phyloP scores from a whole-genome alignment of 2,797 vertebrate genomes.

The Uromys caudimaculatus region DNA sequence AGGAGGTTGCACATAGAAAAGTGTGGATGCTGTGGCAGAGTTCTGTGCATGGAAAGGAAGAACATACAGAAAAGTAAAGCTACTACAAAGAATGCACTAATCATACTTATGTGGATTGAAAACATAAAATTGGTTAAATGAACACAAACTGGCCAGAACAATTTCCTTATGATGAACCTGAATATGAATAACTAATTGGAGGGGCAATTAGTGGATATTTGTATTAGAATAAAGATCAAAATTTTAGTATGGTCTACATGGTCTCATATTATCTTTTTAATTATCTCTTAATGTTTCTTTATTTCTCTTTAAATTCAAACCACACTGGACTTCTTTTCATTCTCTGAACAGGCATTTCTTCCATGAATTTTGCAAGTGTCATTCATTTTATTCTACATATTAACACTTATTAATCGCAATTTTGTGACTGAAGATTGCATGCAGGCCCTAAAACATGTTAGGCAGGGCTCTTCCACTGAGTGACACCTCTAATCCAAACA shows the following conservation, averaged over 20 bases:
- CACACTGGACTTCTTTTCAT: background rate
- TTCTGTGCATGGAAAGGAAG: background rate
- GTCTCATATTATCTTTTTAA: background rate
- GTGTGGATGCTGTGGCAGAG: background rate
- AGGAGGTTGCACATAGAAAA: too few relatives aligned
- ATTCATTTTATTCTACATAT: background rate
- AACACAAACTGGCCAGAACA: background rate
- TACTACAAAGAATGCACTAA: background rate
- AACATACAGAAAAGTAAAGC: background rate
- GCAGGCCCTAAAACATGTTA: background rate
- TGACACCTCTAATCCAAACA: background rate
- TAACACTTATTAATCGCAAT: background rate
- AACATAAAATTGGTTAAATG: background rate
- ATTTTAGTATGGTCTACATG: background rate
- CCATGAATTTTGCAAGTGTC: background rate
- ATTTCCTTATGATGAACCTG: background rate
- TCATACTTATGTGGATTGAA: background rate
- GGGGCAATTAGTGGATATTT: background rate
- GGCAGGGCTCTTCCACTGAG: background rate
- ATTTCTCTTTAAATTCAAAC: constrained; percentile 16
- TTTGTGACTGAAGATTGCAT: background rate
- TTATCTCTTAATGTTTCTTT: background rate
- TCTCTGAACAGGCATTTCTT: background rate
- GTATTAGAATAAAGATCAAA: constrained; percentile 9
- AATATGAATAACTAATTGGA: background rate